Percentiles rank a stretch among this genome's conserved stretches.
Conservation (phyloP, 2,888 invertebrate species). For the Phengaris alcon region DNA sequence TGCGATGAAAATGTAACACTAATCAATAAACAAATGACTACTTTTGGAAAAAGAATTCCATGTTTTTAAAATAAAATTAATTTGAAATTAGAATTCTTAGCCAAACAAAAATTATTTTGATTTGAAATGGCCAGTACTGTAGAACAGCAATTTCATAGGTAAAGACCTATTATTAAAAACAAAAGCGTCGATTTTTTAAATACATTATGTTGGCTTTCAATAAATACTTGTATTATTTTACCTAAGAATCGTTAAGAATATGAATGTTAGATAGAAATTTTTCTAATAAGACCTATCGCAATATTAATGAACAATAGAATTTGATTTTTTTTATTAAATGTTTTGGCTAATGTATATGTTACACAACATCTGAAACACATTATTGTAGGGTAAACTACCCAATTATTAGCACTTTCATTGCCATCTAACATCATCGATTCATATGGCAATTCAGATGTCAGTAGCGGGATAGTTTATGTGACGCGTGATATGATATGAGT, state of each 20-base stretch:
- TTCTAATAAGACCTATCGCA: neutral
- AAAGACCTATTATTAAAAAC: too few relatives aligned
- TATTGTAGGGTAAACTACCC: neutral
- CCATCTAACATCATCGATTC: neutral
- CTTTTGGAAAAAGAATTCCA: too few relatives aligned
- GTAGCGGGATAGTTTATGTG: neutral
- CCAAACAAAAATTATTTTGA: too few relatives aligned
- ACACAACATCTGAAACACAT: slow-evolving; percentile 2
- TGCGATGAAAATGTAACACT: too few relatives aligned
- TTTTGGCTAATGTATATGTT: neutral
- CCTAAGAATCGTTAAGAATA: neutral
- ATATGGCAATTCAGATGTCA: neutral
- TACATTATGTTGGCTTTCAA: too few relatives aligned
- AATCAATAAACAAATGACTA: too few relatives aligned
- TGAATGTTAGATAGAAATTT: neutral
- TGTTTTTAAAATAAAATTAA: too few relatives aligned
- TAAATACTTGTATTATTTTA: neutral
- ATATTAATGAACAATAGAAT: neutral
- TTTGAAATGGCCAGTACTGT: too few relatives aligned
- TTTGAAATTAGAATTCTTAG: too few relatives aligned
- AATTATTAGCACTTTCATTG: neutral
- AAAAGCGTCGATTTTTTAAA: too few relatives aligned
- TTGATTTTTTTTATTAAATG: neutral
- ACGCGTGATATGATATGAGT: slow-evolving; percentile 26
- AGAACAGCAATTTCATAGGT: too few relatives aligned